Percentiles rank a stretch among this genome's conserved stretches.
phyloP scores from a whole-genome alignment of 1,140 invertebrate species.

The Leptopilina clavipes region DNA sequence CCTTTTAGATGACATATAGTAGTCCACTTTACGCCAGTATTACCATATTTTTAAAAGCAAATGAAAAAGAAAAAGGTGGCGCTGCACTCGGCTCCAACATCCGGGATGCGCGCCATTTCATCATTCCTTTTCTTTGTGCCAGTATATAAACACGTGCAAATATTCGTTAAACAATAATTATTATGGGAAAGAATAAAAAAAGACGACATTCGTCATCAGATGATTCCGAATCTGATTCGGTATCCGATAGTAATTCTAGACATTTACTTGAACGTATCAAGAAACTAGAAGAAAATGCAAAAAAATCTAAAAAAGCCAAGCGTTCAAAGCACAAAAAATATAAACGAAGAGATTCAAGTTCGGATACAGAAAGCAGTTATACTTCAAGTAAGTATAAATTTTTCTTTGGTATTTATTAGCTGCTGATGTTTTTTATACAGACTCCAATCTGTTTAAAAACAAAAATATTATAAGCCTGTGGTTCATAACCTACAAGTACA shows the following conservation, averaged over 20 bases:
- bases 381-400: not conserved
- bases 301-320: not conserved
- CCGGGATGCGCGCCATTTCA: not conserved
- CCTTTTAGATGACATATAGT: not conserved
- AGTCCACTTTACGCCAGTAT: conserved; percentile 10
- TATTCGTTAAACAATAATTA: not conserved
- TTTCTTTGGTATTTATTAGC: not conserved
- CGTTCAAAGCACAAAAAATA: not conserved
- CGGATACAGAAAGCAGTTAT: not conserved
- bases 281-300: not conserved
- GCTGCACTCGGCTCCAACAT: not conserved
- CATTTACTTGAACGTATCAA: not conserved
- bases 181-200: not conserved
- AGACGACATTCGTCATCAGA: not conserved
- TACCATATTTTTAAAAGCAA: not conserved
- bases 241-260: not conserved
- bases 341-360: not conserved
- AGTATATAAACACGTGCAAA: conserved; percentile 9
- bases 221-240: not conserved
- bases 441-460: conserved; percentile 1
- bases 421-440: not conserved
- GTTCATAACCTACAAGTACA: not conserved
- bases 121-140: conserved; percentile 11
- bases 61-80: conserved; percentile 8
- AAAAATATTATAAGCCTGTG: not conserved